phyloP scores from a whole-genome alignment of 2,888 invertebrate species.

The Drosophila fungiperda region DNA sequence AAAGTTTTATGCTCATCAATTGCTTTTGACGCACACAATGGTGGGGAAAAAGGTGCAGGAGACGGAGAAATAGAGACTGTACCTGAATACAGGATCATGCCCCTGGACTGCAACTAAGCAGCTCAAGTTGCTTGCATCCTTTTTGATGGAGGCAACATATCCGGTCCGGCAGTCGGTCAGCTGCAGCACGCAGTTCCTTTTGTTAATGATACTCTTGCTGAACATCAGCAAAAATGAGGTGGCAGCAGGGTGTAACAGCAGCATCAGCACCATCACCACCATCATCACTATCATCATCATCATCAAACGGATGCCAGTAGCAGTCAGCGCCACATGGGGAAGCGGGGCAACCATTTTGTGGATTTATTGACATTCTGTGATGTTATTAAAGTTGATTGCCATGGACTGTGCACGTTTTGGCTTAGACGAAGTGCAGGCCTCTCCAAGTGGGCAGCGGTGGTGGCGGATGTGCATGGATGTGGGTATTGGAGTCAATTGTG shows the following conservation, averaged over 20 bases:
- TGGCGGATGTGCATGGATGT: not conserved
- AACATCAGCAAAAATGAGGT: slow-evolving; percentile 40
- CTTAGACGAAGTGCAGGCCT: slow-evolving; percentile 66
- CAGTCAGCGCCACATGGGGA: slow-evolving; percentile 44
- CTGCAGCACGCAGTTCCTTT: slow-evolving; percentile 72
- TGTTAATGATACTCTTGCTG: slow-evolving; percentile 79
- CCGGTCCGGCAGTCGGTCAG: slow-evolving; percentile 55
- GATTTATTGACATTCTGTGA: slow-evolving; percentile 84
- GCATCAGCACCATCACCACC: slow-evolving; percentile 44
- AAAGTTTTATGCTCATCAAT: slow-evolving; percentile 51
- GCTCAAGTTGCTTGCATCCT: slow-evolving; percentile 63
- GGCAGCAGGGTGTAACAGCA: slow-evolving; percentile 20
- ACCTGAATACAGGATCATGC: slow-evolving; percentile 38
- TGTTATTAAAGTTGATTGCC: slow-evolving; percentile 82
- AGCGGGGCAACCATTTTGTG: slow-evolving; percentile 72
- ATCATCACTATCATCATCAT: slow-evolving; percentile 42
- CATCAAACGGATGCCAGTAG: slow-evolving; percentile 46
- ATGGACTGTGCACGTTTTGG: slow-evolving; percentile 76
- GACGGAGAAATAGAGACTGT: not conserved
- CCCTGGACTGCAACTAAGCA: slow-evolving; percentile 57
- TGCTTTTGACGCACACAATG: slow-evolving; percentile 34
- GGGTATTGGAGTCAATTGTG: slow-evolving; percentile 21
- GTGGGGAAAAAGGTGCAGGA: not conserved
- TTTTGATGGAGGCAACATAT: slow-evolving; percentile 28
- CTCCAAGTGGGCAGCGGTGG: slow-evolving; percentile 9